phyloP scores from a whole-genome alignment of 2,797 vertebrate species.

The Delichon dasypus region DNA sequence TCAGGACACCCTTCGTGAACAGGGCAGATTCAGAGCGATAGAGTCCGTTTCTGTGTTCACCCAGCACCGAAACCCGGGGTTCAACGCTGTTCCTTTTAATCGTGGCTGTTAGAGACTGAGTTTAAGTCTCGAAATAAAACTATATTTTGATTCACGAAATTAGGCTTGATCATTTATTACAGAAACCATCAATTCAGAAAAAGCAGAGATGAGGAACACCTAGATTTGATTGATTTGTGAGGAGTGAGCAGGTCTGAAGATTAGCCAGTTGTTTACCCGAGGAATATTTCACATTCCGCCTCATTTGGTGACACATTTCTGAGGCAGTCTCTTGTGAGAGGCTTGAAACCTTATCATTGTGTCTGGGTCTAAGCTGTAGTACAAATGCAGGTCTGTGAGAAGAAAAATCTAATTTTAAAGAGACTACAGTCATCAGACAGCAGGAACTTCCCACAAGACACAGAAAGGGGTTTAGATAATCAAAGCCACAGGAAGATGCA shows the following conservation, averaged over 20 bases:
- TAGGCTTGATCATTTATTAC: no score
- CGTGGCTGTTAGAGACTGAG: no score
- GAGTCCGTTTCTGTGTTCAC: no score
- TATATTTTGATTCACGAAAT: no score
- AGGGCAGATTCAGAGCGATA: no score
- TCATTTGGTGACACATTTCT: not conserved
- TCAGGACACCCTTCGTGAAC: no score
- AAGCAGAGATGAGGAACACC: not conserved
- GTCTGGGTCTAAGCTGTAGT: not conserved
- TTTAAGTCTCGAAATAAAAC: no score
- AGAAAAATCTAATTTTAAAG: not conserved
- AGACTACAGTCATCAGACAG: not conserved
- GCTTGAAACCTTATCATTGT: not conserved
- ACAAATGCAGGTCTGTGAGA: not conserved
- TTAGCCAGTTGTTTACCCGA: not conserved
- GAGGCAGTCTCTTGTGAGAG: not conserved
- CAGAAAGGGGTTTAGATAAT: not conserved
- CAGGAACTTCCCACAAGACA: not conserved
- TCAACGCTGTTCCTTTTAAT: no score
- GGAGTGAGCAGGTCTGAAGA: not conserved
- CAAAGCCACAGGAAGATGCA: not conserved
- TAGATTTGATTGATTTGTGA: not conserved
- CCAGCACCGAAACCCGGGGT: no score
- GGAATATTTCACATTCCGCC: not conserved
- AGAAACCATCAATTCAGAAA: not conserved